These are phyloP conservation scores for Nineta flava DNA, from an alignment of 2,888 invertebrate genomes.

Conservation along the genomic window DNA sequence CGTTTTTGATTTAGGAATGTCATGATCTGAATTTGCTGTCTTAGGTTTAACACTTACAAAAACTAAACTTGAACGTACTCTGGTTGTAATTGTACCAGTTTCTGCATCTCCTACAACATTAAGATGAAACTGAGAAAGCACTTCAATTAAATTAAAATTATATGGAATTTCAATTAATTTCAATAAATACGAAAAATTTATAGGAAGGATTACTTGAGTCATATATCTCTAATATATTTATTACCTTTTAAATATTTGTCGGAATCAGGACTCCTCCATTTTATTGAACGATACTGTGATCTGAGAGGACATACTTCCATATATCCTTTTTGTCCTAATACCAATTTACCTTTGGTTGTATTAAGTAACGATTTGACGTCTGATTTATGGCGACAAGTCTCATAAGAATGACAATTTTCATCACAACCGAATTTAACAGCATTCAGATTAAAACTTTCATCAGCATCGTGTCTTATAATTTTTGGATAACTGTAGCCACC, in stretches of 20 bases:
- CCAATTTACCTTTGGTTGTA: neutral
- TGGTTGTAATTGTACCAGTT: neutral
- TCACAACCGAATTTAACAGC: slow-evolving; percentile 1
- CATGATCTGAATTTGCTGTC: neutral
- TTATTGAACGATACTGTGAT: neutral
- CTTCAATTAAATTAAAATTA: no score
- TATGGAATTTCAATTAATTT: neutral
- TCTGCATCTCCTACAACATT: neutral
- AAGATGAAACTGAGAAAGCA: no score
- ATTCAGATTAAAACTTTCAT: neutral
- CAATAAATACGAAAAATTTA: neutral
- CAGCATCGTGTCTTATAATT: slow-evolving; percentile 2
- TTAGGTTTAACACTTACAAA: neutral
- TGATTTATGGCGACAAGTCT: neutral
- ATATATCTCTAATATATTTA: no score
- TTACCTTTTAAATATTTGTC: neutral
- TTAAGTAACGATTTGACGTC: neutral
- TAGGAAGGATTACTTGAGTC: no score
- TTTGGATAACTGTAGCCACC: neutral
- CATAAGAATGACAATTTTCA: neutral
- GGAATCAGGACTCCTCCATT: slow-evolving; percentile 1
- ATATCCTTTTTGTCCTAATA: neutral
- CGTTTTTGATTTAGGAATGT: neutral
- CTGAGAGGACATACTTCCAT: neutral
- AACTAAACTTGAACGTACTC: neutral